phyloP scores from a whole-genome alignment of 1,140 invertebrate genomes.

The Bombus waltoni region DNA sequence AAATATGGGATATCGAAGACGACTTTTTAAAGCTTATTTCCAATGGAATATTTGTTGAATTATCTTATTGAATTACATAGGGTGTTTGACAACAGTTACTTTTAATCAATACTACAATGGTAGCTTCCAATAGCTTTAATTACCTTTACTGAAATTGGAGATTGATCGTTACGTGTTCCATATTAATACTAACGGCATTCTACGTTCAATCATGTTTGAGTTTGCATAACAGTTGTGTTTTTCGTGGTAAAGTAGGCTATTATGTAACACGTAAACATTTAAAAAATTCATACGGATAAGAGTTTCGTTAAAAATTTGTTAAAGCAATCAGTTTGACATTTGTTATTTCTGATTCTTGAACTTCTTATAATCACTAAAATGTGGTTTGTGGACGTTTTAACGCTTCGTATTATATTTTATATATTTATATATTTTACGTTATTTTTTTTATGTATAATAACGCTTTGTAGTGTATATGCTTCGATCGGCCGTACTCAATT shows the following conservation, averaged over 20 bases:
- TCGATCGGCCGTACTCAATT: neutral
- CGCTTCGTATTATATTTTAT: neutral
- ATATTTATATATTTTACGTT: neutral
- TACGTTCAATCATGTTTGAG: neutral
- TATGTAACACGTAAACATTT: no score
- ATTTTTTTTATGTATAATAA: no score
- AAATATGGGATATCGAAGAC: neutral
- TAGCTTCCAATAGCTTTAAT: slow-evolving; percentile 7
- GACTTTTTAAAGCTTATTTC: neutral
- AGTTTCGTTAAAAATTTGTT: neutral
- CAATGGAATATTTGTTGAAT: neutral
- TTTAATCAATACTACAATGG: neutral
- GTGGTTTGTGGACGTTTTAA: neutral
- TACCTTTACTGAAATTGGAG: neutral
- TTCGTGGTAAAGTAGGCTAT: neutral
- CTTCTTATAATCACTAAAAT: neutral
- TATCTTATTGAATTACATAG: neutral
- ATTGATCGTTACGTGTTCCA: neutral
- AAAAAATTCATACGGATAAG: no score
- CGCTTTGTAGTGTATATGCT: no score
- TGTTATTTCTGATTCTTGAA: neutral
- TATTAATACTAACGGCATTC: neutral
- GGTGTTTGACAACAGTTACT: neutral
- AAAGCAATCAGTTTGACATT: neutral
- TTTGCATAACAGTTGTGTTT: neutral